Evolutionary conservation across 1,140 invertebrate genomes (phyloP), one percentile per base, ranked within the genome.

Genomic region (Brachionus angularis): DNA sequence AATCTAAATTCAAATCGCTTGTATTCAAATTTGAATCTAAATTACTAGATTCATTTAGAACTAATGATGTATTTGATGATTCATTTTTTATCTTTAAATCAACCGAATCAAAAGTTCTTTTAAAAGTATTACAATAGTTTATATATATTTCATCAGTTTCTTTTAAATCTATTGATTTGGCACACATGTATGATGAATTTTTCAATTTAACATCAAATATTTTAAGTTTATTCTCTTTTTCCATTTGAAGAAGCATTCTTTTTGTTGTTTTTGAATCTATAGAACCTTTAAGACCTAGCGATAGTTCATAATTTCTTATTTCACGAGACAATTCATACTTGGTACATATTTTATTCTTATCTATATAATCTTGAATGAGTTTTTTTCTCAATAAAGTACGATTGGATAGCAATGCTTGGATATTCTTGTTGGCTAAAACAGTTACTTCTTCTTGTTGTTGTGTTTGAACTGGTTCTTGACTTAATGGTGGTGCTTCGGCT

Each of bases 251-350:
- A 12, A 67, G 10, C 62, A 67, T 67, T 67, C 62, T 23, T 14
- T 50, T 46, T 3, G 62, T 67, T 3, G 62, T 67, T 67, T 67
- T 67, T 7, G 62, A 46, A 36, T 67, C 62, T 18, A 67, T 67
- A 2, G 42, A 33, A 14, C 62, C 62, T 21, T 67, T 67, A 3
- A 67, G 16, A 14, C 33, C 62, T 12, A 47, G 27, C n/a, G 46
- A 34, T 46, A 31, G 39, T 33, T 67, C 62, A 21, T 67, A 23
- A 25, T 50, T 33, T 21, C 62, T 18, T 1, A 67, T 67, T 10
- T 47, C 42, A 5, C 47, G 25, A 3, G 39, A 23, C 23, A 67
- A 27, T 18, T 67, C 62, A 23, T 47, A 67, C 16, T 67, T 67
- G 23, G 62, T 67, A 27, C 62, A 67, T 33, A 67, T 67, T 46